A percentile compares a stretch with the other conserved stretches of the same genome.
These are phyloP conservation scores for Coreius guichenoti DNA, from an alignment of 2,797 vertebrate species.

Conservation along the genomic window DNA sequence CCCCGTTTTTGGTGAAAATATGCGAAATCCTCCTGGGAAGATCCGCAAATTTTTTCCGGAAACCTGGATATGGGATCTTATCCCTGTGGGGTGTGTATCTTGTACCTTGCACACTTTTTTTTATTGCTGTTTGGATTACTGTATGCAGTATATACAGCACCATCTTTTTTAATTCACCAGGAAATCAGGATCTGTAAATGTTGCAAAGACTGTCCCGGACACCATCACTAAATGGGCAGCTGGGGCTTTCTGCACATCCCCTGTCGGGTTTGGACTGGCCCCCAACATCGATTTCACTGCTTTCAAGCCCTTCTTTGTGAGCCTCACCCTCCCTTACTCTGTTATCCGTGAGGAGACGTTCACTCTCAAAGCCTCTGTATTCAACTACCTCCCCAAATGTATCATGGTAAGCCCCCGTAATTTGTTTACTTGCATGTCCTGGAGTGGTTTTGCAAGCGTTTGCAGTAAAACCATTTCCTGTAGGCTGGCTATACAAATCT, in stretches of 20 bases:
- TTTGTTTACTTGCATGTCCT: not conserved
- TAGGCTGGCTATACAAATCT: not conserved
- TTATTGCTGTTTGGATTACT: not conserved
- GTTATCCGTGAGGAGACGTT: slow-evolving; percentile 87
- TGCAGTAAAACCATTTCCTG: not conserved
- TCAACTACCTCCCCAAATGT: slow-evolving; percentile 84
- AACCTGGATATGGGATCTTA: slow-evolving; percentile 86
- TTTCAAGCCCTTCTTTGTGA: slow-evolving; percentile 90
- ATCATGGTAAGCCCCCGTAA: slow-evolving; percentile 80
- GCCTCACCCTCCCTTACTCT: slow-evolving; percentile 86
- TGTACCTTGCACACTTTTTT: not conserved
- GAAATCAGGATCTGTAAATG: slow-evolving; percentile 54
- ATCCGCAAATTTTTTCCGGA: slow-evolving; percentile 77
- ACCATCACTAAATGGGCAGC: slow-evolving; percentile 84
- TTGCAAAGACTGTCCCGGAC: slow-evolving; percentile 77
- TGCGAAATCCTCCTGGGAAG: slow-evolving; percentile 43
- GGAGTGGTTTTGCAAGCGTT: not conserved
- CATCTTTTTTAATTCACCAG: slow-evolving; percentile 60
- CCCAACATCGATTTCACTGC: slow-evolving; percentile 69
- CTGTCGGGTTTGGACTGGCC: slow-evolving; percentile 84
- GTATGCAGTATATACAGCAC: not conserved
- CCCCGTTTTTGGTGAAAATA: not conserved
- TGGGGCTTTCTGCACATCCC: slow-evolving; percentile 81
- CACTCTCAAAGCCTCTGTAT: slow-evolving; percentile 82
- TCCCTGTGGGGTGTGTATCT: slow-evolving; percentile 78